phyloP scores from a whole-genome alignment of 2,113 vertebrate genomes.

The Peromyscus maniculatus region DNA sequence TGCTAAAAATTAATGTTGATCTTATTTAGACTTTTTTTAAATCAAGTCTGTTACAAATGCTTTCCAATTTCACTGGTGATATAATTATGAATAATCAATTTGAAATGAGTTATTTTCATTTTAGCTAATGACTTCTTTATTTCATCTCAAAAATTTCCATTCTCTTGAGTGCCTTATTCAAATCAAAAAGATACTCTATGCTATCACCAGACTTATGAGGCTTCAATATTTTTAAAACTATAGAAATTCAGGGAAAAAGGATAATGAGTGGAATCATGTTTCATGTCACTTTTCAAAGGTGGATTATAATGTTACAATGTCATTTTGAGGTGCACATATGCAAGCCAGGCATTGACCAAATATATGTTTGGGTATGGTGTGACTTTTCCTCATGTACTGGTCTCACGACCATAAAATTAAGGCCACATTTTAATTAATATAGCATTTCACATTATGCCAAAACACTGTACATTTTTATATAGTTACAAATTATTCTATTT shows the following conservation, averaged over 20 bases:
- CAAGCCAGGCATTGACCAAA: slow-evolving; percentile 18
- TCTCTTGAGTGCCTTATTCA: not conserved
- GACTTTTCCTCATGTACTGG: slow-evolving; percentile 7
- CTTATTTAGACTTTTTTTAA: not conserved
- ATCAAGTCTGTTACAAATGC: not conserved
- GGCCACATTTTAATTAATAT: slow-evolving; percentile 66
- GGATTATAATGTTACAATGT: not conserved
- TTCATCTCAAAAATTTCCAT: not conserved
- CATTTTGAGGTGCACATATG: not conserved
- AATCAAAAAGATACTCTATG: not conserved
- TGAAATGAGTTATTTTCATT: not conserved
- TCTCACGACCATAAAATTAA: slow-evolving; percentile 61
- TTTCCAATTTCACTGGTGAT: not conserved
- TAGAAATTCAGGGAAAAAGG: not conserved
- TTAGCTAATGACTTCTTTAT: slow-evolving; percentile 16
- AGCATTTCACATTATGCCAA: not conserved
- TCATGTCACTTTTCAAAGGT: not conserved
- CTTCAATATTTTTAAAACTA: slow-evolving; percentile 10
- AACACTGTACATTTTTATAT: not conserved
- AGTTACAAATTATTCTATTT: slow-evolving; percentile 1
- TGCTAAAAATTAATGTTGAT: not conserved
- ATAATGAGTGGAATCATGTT: slow-evolving; percentile 36
- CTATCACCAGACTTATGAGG: not conserved
- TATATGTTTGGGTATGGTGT: not conserved
- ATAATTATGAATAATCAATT: not conserved